Conservation (phyloP, 1,140 invertebrate genomes). For the Drosophila sechellia region DNA sequence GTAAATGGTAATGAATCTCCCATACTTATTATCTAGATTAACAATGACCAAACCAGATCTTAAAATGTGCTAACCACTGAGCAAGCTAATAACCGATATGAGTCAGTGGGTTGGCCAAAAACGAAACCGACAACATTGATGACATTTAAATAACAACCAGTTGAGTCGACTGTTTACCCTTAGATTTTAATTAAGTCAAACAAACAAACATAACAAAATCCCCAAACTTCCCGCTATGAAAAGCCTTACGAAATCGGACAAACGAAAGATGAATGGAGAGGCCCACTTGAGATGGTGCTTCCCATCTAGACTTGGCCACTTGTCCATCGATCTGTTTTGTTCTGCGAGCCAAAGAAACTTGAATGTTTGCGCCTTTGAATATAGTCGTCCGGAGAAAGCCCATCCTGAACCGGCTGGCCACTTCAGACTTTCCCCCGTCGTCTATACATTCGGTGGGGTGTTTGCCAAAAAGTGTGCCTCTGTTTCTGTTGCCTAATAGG, state of each 20-base stretch:
- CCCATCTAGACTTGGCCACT: conserved; percentile 43
- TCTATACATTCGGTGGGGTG: neutral
- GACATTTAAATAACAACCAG: conserved; percentile 49
- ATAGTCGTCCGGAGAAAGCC: conserved; percentile 32
- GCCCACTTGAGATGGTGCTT: conserved; percentile 32
- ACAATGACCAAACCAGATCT: neutral
- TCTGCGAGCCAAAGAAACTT: conserved; percentile 36
- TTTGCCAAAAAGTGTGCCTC: conserved; percentile 43
- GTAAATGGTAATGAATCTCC: neutral
- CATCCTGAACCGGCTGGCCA: conserved; percentile 20
- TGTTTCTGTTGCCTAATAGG: conserved; percentile 64
- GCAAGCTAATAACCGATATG: conserved; percentile 19
- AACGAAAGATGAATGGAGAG: conserved; percentile 35
- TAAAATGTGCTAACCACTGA: conserved; percentile 15
- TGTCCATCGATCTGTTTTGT: conserved; percentile 51
- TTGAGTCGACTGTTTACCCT: conserved; percentile 33
- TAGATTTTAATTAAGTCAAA: conserved; percentile 48
- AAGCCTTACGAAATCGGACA: conserved; percentile 33
- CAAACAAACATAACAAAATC: conserved; percentile 37
- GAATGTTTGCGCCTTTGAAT: conserved; percentile 57
- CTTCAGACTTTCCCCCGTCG: conserved; percentile 27
- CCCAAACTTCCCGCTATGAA: neutral
- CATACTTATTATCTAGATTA: too few species aligned
- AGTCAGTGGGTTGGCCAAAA: conserved; percentile 16
- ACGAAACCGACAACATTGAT: conserved; percentile 23